Conservation (phyloP, 2,888 invertebrate species). For the Pandemis corylana region DNA sequence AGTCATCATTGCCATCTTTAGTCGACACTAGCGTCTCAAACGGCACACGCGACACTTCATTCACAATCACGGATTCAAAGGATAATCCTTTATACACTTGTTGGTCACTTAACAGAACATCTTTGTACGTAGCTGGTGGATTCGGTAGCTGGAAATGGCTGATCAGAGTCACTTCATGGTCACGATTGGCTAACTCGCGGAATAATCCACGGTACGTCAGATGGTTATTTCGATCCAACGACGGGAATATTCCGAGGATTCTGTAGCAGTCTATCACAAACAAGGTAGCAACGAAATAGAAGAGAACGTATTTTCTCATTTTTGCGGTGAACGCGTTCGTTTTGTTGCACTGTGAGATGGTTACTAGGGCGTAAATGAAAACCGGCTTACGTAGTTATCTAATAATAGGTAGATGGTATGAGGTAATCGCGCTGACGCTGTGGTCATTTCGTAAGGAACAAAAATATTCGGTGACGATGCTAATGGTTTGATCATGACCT, state of each 20-base stretch:
- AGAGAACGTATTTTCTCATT: constrained; percentile 66
- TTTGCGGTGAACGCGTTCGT: constrained; percentile 67
- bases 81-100: constrained; percentile 75
- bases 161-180: constrained; percentile 83
- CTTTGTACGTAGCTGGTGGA: constrained; percentile 81
- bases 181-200: constrained; percentile 77
- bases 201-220: constrained; percentile 79
- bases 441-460: constrained; percentile 73
- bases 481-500: constrained; percentile 72
- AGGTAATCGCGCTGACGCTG: constrained; percentile 79
- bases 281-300: constrained; percentile 64
- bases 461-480: constrained; percentile 74
- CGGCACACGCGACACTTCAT: constrained; percentile 77
- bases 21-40: constrained; percentile 78
- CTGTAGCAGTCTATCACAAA: constrained; percentile 69
- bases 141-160: constrained; percentile 78
- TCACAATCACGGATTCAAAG: constrained; percentile 78
- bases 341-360: constrained; percentile 65
- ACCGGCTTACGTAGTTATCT: constrained; percentile 71
- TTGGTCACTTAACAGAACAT: constrained; percentile 78
- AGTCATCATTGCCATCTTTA: constrained; percentile 80
- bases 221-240: constrained; percentile 80
- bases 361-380: constrained; percentile 75
- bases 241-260: constrained; percentile 84
- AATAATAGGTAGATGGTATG: constrained; percentile 81